These are phyloP conservation scores for Psococerastis gibbosa DNA, from an alignment of 2,888 invertebrate species.

Conservation along the genomic window DNA sequence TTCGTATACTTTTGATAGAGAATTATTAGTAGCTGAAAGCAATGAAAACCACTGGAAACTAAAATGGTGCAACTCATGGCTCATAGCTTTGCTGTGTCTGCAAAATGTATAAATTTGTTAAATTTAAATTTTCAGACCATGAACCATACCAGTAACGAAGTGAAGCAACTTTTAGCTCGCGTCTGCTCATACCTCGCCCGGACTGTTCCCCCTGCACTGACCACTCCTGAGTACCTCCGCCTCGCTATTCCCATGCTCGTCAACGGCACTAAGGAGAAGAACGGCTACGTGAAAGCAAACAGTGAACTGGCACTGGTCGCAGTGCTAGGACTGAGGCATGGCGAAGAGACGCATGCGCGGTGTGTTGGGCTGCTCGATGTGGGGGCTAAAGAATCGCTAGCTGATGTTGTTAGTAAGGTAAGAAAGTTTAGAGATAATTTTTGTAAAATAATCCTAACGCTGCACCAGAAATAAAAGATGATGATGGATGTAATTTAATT, in stretches of 20 bases:
- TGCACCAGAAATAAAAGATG: not conserved
- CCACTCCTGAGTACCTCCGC: slow-evolving; percentile 50
- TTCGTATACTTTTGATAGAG: not conserved
- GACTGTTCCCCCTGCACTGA: slow-evolving; percentile 35
- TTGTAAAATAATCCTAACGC: not conserved
- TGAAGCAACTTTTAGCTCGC: slow-evolving; percentile 77
- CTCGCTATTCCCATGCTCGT: slow-evolving; percentile 76
- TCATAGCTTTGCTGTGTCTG: no score
- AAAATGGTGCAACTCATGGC: no score
- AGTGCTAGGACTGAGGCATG: slow-evolving; percentile 58
- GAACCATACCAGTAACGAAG: slow-evolving; percentile 87
- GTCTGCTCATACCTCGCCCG: slow-evolving; percentile 58
- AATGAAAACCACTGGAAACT: no score
- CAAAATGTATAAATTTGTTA: slow-evolving; percentile 1
- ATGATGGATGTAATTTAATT: not conserved
- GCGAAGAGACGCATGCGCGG: slow-evolving; percentile 52
- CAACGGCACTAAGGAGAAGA: slow-evolving; percentile 97
- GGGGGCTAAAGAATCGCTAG: slow-evolving; percentile 74
- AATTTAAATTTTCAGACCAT: slow-evolving; percentile 51
- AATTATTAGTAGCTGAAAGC: not conserved
- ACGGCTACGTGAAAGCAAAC: slow-evolving; percentile 82
- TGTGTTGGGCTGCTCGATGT: slow-evolving; percentile 59
- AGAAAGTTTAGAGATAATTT: not conserved
- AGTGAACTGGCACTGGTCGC: slow-evolving; percentile 83
- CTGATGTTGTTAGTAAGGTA: slow-evolving; percentile 72